phyloP scores from a whole-genome alignment of 2,888 invertebrate genomes.

The Drosophila neoperkinsi region DNA sequence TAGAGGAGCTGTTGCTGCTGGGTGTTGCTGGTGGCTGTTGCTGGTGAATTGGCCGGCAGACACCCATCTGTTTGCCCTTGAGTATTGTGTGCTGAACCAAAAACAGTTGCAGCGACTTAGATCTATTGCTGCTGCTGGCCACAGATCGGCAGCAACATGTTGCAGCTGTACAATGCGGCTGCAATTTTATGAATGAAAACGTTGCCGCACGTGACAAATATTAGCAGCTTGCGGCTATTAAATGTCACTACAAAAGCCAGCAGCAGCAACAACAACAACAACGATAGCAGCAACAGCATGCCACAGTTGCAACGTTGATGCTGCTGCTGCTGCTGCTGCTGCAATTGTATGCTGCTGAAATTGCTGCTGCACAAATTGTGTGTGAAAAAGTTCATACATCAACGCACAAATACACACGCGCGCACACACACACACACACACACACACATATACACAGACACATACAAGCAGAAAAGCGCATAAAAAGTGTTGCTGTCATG shows the following conservation, averaged over 20 bases:
- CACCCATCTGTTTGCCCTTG: conserved; percentile 31
- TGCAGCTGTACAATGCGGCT: conserved; percentile 37
- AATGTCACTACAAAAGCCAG: conserved; percentile 67
- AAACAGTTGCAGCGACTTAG: conserved; percentile 28
- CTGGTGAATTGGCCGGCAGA: conserved; percentile 7
- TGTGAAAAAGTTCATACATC: conserved; percentile 75
- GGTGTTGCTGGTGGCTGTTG: neutral
- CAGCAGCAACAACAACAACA: conserved; percentile 21
- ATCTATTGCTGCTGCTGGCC: conserved; percentile 3
- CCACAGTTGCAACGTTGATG: conserved; percentile 26
- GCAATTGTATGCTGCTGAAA: conserved; percentile 48
- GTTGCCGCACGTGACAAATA: conserved; percentile 74
- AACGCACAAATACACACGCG: conserved; percentile 35
- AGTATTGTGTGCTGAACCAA: neutral
- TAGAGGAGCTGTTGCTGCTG: neutral
- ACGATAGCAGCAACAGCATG: conserved; percentile 3
- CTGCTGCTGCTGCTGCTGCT: conserved; percentile 29
- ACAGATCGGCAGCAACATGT: conserved; percentile 55
- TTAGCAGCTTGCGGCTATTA: conserved; percentile 71
- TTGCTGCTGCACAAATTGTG: conserved; percentile 68
- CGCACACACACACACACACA: conserved; percentile 3
- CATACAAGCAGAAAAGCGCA: conserved; percentile 49
- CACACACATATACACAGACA: conserved; percentile 23
- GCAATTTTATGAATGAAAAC: conserved; percentile 74
- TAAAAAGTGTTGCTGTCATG: conserved; percentile 77